Evolutionary conservation across 2,888 invertebrate species (phyloP).

Genomic region (Andrena minutula): DNA sequence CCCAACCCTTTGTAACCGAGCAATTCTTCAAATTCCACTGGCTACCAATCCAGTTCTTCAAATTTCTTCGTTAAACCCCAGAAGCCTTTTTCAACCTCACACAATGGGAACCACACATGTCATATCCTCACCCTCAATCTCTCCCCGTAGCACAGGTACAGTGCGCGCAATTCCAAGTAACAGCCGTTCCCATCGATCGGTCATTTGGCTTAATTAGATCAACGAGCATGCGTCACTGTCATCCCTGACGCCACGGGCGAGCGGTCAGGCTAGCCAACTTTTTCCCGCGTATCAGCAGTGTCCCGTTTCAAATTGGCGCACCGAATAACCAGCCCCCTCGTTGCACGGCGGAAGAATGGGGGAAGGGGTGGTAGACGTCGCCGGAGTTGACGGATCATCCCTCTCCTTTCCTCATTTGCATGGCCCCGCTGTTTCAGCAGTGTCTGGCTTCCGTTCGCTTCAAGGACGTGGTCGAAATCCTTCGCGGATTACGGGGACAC

Average conservation of each 20-base stretch:
- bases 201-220: slow-evolving; percentile 44
- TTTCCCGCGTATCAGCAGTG: slow-evolving; percentile 35
- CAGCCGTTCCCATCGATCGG: slow-evolving; percentile 38
- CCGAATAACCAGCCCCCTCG: slow-evolving; percentile 7
- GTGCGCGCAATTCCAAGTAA: slow-evolving; percentile 33
- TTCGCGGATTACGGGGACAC: slow-evolving; percentile 42
- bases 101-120: no score
- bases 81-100: no score
- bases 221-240: slow-evolving; percentile 44
- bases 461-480: slow-evolving; percentile 54
- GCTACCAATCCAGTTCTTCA: no score
- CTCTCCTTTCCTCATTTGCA: slow-evolving; percentile 44
- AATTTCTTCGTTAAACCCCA: no score
- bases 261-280: neutral
- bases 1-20: no score
- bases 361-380: slow-evolving; percentile 1
- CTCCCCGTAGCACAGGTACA: neutral
- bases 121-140: no score
- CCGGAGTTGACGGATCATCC: slow-evolving; percentile 43
- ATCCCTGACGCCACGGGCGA: neutral
- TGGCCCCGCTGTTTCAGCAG: slow-evolving; percentile 58
- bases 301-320: slow-evolving; percentile 36
- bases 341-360: slow-evolving; percentile 16
- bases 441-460: slow-evolving; percentile 41
- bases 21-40: no score